Conservation (phyloP, 2,113 vertebrate genomes). For the Sylvietta virens region DNA sequence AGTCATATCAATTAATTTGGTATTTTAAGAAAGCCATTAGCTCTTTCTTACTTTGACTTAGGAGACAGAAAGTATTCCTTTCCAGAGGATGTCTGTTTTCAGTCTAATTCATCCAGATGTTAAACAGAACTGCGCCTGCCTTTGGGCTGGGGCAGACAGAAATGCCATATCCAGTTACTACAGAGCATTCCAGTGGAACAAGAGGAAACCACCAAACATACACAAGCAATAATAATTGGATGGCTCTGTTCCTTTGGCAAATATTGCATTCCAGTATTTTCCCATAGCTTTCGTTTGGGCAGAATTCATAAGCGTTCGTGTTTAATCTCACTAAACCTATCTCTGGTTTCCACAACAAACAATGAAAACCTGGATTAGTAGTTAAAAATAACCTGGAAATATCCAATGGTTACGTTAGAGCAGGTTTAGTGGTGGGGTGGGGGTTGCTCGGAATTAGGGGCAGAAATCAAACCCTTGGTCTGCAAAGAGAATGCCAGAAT, state of each 20-base stretch:
- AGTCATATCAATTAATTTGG: not conserved
- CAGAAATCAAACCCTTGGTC: not conserved
- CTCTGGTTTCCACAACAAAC: not conserved
- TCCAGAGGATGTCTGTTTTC: not conserved
- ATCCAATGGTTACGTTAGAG: not conserved
- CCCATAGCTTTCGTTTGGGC: not conserved
- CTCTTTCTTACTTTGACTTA: not conserved
- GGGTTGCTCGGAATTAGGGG: fast-evolving
- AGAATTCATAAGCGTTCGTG: not conserved
- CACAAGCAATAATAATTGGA: not conserved
- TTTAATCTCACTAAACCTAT: not conserved
- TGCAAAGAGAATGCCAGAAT: not conserved
- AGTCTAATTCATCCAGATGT: not conserved
- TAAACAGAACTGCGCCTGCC: not conserved
- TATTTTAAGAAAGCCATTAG: not conserved
- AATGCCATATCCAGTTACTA: not conserved
- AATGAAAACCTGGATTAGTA: not conserved
- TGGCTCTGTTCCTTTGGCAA: not conserved
- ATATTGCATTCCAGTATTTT: not conserved
- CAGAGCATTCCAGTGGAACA: not conserved
- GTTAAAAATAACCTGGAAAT: not conserved
- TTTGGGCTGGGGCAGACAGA: not conserved
- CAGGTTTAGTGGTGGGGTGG: not conserved
- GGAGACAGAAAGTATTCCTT: not conserved
- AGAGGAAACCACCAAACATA: not conserved